Evolutionary conservation across 2,797 vertebrate genomes (phyloP).

Genomic region (Labroides dimidiatus): DNA sequence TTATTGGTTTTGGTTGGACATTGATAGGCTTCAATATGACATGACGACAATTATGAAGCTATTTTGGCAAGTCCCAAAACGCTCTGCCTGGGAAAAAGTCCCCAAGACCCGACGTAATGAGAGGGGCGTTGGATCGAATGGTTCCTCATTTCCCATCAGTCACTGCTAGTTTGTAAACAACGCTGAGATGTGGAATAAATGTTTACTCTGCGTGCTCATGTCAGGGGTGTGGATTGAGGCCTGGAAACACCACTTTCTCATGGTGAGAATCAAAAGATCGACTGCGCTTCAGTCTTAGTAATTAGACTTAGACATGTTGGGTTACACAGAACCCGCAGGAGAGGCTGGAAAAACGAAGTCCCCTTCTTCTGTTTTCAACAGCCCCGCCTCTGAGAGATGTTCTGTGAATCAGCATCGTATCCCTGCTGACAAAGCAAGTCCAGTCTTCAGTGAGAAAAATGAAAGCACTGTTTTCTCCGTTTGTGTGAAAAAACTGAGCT

Average conservation of each 20-base stretch:
- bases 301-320: constrained; percentile 56
- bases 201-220: constrained; percentile 56
- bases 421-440: constrained; percentile 40
- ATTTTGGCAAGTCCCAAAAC: constrained; percentile 50
- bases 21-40: constrained; percentile 42
- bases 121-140: constrained; percentile 34
- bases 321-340: constrained; percentile 45
- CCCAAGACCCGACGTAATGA: constrained; percentile 49
- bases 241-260: constrained; percentile 61
- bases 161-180: constrained; percentile 75
- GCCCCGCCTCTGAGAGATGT: constrained; percentile 58
- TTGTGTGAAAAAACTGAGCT: constrained; percentile 44
- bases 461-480: constrained; percentile 61
- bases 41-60: constrained; percentile 50
- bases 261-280: constrained; percentile 66
- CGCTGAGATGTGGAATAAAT: constrained; percentile 61
- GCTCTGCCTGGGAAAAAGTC: constrained; percentile 38
- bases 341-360: constrained; percentile 61
- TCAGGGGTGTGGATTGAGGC: constrained; percentile 45
- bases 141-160: constrained; percentile 59
- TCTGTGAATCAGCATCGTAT: constrained; percentile 62
- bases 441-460: constrained; percentile 35
- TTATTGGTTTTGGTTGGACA: constrained; percentile 41
- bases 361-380: constrained; percentile 48
- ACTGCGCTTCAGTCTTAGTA: constrained; percentile 61